These are phyloP conservation scores for Autographa pulchrina DNA, from an alignment of 2,888 invertebrate genomes.

Conservation along the genomic window DNA sequence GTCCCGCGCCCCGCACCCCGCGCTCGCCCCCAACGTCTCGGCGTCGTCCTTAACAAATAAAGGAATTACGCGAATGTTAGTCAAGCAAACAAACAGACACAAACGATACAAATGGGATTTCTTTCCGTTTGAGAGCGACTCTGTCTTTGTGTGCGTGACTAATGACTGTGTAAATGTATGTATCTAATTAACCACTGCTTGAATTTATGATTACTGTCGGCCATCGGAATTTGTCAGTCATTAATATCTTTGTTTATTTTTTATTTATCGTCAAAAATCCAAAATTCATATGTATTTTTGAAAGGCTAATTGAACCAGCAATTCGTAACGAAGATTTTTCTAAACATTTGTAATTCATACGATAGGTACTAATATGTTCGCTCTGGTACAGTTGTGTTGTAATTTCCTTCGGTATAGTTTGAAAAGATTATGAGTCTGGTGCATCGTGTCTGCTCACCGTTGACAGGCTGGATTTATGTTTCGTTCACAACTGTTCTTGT, in stretches of 20 bases:
- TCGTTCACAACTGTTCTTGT: neutral
- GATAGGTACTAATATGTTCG: neutral
- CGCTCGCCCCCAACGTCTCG: neutral
- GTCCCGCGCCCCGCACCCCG: neutral
- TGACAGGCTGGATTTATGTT: neutral
- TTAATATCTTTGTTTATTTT: neutral
- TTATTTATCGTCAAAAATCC: neutral
- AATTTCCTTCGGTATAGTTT: neutral
- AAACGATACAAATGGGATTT: conserved; percentile 23
- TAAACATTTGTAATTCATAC: neutral
- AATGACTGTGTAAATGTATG: neutral
- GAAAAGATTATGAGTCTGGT: neutral
- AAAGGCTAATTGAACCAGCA: neutral
- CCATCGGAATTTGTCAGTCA: neutral
- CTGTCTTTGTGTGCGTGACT: conserved; percentile 1
- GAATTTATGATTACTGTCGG: neutral
- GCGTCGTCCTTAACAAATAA: conserved; percentile 33
- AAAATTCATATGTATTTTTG: too few species aligned
- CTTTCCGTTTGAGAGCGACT: conserved; percentile 15
- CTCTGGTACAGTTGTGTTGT: neutral
- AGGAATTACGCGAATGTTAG: conserved; percentile 18
- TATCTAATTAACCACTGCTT: neutral
- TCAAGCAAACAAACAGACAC: conserved; percentile 29
- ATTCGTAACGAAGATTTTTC: too few species aligned
- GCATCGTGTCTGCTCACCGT: neutral